Percentiles rank a stretch among this genome's conserved stretches.
Conservation (phyloP, 2,888 invertebrate genomes). For the Cataglyphis cursor region DNA sequence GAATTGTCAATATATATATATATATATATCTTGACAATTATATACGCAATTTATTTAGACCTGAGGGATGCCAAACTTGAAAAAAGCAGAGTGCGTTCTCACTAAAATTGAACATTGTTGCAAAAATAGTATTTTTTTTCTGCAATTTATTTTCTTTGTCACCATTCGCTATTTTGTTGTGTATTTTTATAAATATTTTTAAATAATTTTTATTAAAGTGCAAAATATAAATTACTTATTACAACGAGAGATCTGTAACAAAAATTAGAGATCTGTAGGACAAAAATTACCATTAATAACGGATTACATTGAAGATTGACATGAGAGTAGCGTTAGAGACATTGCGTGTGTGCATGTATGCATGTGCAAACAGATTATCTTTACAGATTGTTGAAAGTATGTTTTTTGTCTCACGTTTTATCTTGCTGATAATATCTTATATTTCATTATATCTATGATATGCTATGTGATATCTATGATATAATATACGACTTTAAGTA, state of each 20-base stretch:
- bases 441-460: background rate
- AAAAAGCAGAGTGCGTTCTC: background rate
- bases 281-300: background rate
- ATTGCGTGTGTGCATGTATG: background rate
- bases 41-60: background rate
- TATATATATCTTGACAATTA: background rate
- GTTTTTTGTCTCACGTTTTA: background rate
- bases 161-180: background rate
- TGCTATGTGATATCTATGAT: background rate
- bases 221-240: background rate
- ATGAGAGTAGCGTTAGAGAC: background rate
- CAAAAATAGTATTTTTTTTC: background rate
- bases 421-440: background rate
- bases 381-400: background rate
- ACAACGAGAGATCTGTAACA: background rate
- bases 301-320: background rate
- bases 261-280: background rate
- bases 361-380: background rate
- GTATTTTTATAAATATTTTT: background rate
- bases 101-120: background rate
- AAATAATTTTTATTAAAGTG: background rate
- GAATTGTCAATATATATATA: background rate
- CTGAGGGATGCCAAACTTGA: background rate
- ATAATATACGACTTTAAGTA: background rate
- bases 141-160: background rate